A percentile compares a stretch with the other conserved stretches of the same genome.
Evolutionary conservation across 2,113 vertebrate species (phyloP).

Genomic region (Indicator maculatus): DNA sequence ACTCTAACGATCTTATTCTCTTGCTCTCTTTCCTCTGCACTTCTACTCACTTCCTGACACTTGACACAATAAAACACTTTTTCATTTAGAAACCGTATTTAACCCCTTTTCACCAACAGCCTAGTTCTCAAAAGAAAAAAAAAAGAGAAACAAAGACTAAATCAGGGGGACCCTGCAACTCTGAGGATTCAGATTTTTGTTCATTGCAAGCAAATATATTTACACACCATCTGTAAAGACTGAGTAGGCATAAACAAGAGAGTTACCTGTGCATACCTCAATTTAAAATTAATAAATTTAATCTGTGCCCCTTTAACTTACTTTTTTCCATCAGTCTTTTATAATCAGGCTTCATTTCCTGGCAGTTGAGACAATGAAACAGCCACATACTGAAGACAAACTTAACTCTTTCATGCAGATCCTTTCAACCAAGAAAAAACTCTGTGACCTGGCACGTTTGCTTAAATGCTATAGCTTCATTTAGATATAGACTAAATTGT

Average conservation of each 20-base stretch:
- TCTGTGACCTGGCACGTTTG: slow-evolving; percentile 11
- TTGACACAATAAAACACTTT: slow-evolving; percentile 77
- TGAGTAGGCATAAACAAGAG: slow-evolving; percentile 4
- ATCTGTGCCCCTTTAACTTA: slow-evolving; percentile 21
- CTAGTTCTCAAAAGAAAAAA: slow-evolving; percentile 68
- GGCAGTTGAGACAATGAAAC: slow-evolving; percentile 62
- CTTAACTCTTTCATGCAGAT: slow-evolving; percentile 43
- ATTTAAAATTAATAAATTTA: slow-evolving; percentile 8
- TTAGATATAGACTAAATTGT: background rate
- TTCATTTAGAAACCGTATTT: slow-evolving; percentile 79
- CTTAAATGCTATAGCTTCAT: slow-evolving; percentile 6
- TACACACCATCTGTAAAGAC: background rate
- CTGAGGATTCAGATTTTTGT: slow-evolving; percentile 40
- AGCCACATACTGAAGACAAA: slow-evolving; percentile 8
- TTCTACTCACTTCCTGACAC: slow-evolving; percentile 80
- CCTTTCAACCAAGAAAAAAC: slow-evolving; percentile 22
- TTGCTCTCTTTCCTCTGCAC: slow-evolving; percentile 73
- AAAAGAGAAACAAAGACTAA: slow-evolving; percentile 61
- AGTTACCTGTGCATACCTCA: background rate
- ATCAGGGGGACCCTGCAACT: slow-evolving; percentile 28
- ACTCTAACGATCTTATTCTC: slow-evolving; percentile 73
- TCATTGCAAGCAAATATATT: slow-evolving; percentile 27
- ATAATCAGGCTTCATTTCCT: slow-evolving; percentile 65
- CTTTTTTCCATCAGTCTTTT: slow-evolving; percentile 36
- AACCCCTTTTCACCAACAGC: slow-evolving; percentile 71